These are phyloP conservation scores for Lipophrys pholis DNA, from an alignment of 2,113 vertebrate genomes.

Conservation along the genomic window DNA sequence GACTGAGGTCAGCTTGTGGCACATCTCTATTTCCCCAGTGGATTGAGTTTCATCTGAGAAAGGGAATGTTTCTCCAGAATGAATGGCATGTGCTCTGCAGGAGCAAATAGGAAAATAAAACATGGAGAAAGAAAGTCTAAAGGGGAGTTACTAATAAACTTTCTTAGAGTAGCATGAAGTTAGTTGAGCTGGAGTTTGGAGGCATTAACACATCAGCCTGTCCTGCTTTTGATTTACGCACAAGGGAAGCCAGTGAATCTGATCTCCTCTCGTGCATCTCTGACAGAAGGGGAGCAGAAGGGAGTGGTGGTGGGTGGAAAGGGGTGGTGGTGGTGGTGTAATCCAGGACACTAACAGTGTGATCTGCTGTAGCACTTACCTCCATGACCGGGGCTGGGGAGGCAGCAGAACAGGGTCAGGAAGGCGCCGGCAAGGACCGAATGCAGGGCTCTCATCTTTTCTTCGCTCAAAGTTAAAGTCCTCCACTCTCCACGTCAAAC, in stretches of 20 bases:
- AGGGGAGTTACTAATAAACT: constrained; percentile 11
- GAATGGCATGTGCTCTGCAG: constrained; percentile 16
- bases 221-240: constrained; percentile 39
- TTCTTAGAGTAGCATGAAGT: background rate
- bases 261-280: constrained; percentile 30
- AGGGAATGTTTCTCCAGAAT: constrained; percentile 31
- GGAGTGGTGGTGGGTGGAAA: background rate
- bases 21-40: constrained; percentile 17
- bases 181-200: constrained; percentile 1
- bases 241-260: constrained; percentile 21
- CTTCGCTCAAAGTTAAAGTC: constrained; percentile 71
- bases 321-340: too few relatives aligned
- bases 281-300: constrained; percentile 29
- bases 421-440: constrained; percentile 47
- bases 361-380: constrained; percentile 74
- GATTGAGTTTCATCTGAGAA: constrained; percentile 43
- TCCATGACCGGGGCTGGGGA: constrained; percentile 65
- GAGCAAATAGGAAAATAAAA: background rate
- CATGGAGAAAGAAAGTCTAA: background rate
- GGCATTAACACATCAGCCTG: constrained; percentile 10
- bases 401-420: constrained; percentile 74
- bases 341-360: constrained; percentile 27
- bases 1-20: constrained; percentile 38
- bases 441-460: constrained; percentile 69
- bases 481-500: constrained; percentile 66